Evolutionary conservation across 2,113 vertebrate genomes (phyloP), one percentile per base, ranked within the genome.

Genomic region (Neolamprologus devosi): DNA sequence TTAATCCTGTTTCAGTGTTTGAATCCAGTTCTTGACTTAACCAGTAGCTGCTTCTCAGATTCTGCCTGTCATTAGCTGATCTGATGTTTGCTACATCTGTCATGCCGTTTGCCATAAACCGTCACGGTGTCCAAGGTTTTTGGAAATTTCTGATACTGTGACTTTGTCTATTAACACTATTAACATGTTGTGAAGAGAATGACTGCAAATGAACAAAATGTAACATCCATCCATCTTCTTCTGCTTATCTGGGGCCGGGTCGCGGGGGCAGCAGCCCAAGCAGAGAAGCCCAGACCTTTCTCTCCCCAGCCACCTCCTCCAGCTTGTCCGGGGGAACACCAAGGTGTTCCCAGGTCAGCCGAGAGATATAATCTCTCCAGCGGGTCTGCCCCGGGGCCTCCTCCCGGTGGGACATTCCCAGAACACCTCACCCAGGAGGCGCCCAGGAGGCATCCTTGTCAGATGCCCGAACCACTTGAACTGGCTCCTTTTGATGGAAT

Each of bases 31-130:
- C 42, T 30, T 78, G 23, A 75, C 47, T 60, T 49, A 40, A 57
- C n/a, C 5, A n/a, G 21, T 53, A 51, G 2, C 19, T 30, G 28
- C 35, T 60, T 33, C 12, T 10, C 21, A 84, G 17, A 60, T 53
- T 78, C 60, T 65, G 26, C 35, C 37, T 80, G 57, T 11, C 75
- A 82, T 86, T 58, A 80, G 42, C 78, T 80, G 55, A 11, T 86
- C 63, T 84, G 28, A 35, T 63, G 28, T 68, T 81, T 73, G 40
- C 9, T 11, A 21, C 45, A 63, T 87, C 53, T 70, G 37, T 40
- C 37, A 60, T 82, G 35, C 37, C 2, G 2, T 70, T 70, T 70
- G 21, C 11, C 17, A 8, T 23, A 65, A 51, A n/a, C 28, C 21
- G 6, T n/a, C 73, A 4, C 3, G 0, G 42, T 75, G 42, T 19